Percentiles rank a stretch among this genome's conserved stretches.
Conservation (phyloP, 2,797 vertebrate genomes). For the Podargus strigoides region DNA sequence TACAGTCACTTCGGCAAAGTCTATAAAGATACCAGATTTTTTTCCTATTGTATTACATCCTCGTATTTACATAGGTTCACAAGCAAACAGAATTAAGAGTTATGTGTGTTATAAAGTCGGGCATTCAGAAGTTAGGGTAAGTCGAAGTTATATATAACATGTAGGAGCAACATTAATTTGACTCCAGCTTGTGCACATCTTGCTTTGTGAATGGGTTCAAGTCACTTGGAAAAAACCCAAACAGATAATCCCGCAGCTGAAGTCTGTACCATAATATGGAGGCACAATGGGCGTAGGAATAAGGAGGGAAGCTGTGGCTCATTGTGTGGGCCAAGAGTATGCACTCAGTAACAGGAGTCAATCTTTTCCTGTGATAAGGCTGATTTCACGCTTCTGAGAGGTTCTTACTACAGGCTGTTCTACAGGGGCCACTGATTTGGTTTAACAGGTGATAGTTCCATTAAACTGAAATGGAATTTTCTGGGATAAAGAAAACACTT, state of each 20-base stretch:
- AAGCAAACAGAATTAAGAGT: not conserved
- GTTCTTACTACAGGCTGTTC: not conserved
- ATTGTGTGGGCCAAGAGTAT: not conserved
- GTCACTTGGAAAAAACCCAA: not conserved
- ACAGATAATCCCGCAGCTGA: not conserved
- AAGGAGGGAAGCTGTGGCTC: not conserved
- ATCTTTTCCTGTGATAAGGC: not conserved
- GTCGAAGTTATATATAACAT: not conserved
- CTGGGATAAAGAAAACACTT: not conserved
- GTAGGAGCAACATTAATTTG: not conserved
- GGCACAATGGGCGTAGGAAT: not conserved
- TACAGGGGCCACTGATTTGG: not conserved
- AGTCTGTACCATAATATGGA: not conserved
- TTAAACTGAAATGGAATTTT: not conserved
- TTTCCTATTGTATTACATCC: not conserved
- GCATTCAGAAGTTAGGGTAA: not conserved
- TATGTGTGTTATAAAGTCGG: not conserved
- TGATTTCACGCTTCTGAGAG: not conserved
- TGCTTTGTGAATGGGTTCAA: not conserved
- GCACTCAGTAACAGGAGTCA: not conserved
- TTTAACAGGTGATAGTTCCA: not conserved
- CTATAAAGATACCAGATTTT: not conserved
- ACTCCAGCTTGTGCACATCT: accelerated
- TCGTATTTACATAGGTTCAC: not conserved
- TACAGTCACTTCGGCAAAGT: not conserved